Conservation (phyloP, 2,113 vertebrate genomes). For the Poicephalus meyeri region DNA sequence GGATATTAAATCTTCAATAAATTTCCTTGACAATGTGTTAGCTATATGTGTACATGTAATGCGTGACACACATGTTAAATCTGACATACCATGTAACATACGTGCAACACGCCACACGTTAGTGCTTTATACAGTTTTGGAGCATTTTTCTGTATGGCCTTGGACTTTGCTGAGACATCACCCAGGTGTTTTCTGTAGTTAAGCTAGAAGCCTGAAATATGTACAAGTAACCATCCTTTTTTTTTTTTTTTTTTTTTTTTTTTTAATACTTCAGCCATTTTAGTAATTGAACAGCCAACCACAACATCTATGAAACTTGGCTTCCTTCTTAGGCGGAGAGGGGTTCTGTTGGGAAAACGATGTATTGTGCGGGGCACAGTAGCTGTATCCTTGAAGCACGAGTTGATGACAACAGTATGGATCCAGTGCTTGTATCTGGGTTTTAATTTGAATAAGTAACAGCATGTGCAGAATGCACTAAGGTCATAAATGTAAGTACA, state of each 20-base stretch:
- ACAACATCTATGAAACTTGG: not conserved
- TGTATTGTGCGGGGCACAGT: rapidly evolving
- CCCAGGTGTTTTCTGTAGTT: not conserved
- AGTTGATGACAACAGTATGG: not conserved
- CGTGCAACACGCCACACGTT: not conserved
- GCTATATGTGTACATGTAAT: not conserved
- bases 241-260: no score
- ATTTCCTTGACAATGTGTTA: not conserved
- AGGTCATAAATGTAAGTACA: not conserved
- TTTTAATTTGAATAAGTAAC: not conserved
- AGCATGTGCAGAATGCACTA: not conserved
- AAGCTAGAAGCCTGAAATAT: not conserved
- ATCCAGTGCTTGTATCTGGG: not conserved
- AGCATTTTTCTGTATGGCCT: not conserved
- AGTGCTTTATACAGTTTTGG: rapidly evolving
- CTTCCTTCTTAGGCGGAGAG: not conserved
- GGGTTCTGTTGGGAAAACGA: not conserved
- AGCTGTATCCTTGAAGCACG: not conserved
- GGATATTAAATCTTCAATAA: not conserved
- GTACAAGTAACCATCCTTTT: not conserved
- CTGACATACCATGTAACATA: not conserved
- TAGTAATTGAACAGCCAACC: not conserved
- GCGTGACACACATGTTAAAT: rapidly evolving
- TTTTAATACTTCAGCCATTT: not conserved
- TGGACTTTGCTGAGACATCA: not conserved